Evolutionary conservation across 1,140 invertebrate genomes (phyloP).

Genomic region (Pararge aegeria): DNA sequence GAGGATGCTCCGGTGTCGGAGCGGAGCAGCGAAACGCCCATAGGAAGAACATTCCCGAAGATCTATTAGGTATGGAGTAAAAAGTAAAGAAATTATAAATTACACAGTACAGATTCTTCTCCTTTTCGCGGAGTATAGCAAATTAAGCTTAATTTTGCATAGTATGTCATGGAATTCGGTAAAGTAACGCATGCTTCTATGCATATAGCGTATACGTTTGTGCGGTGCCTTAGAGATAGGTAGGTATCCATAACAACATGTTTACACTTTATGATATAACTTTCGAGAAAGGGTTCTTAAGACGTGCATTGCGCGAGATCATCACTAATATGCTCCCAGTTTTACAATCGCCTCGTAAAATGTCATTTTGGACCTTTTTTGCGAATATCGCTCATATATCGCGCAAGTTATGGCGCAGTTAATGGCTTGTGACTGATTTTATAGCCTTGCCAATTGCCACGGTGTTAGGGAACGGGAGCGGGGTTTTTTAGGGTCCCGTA

Average conservation of each 20-base stretch:
- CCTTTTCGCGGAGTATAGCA: too few relatives aligned
- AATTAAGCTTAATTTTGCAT: too few relatives aligned
- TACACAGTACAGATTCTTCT: too few relatives aligned
- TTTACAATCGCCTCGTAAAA: constrained; percentile 72
- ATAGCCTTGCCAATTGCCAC: constrained; percentile 52
- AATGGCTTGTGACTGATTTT: constrained; percentile 74
- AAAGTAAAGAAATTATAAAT: too few relatives aligned
- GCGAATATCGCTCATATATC: constrained; percentile 66
- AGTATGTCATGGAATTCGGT: too few relatives aligned
- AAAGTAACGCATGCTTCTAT: too few relatives aligned
- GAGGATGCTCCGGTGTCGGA: too few relatives aligned
- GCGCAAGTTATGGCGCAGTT: constrained; percentile 62
- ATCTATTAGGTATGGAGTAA: too few relatives aligned
- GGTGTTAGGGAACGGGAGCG: constrained; percentile 40
- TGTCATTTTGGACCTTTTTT: constrained; percentile 53
- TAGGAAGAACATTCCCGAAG: too few relatives aligned
- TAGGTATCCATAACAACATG: constrained; percentile 13
- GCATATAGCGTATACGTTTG: too few relatives aligned
- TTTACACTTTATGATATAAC: constrained; percentile 46
- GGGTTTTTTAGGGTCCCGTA: constrained; percentile 6
- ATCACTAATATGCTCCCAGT: constrained; percentile 61
- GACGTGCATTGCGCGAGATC: constrained; percentile 47
- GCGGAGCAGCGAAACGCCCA: too few relatives aligned
- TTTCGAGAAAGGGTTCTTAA: constrained; percentile 50
- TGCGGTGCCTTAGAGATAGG: too few relatives aligned